Conservation (phyloP, 1,140 invertebrate species). For the Eriosoma lanigerum region DNA sequence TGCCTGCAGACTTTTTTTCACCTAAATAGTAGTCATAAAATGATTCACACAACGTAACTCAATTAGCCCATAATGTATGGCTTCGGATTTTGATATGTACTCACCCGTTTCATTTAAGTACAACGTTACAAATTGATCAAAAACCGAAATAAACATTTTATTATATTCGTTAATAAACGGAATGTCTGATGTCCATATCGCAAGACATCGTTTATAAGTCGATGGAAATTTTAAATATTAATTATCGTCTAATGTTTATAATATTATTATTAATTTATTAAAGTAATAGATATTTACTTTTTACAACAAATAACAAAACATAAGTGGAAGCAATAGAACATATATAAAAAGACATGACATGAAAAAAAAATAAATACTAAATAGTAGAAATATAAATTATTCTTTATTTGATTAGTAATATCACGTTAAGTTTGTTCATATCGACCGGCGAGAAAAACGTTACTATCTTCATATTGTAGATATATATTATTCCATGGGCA, state of each 20-base stretch:
- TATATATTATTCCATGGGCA: too few species aligned
- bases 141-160: constrained; percentile 31
- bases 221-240: too few species aligned
- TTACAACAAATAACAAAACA: too few species aligned
- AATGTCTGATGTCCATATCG: neutral
- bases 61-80: too few species aligned
- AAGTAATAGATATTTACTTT: too few species aligned
- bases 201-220: neutral
- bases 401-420: constrained; percentile 5
- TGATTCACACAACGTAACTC: too few species aligned
- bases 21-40: neutral
- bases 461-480: neutral
- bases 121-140: neutral
- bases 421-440: neutral
- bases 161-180: neutral
- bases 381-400: too few species aligned
- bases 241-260: too few species aligned
- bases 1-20: constrained; percentile 40
- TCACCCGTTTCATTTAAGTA: constrained; percentile 47
- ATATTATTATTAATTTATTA: too few species aligned
- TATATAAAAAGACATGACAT: too few species aligned
- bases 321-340: too few species aligned
- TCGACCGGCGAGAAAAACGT: neutral
- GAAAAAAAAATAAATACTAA: too few species aligned
- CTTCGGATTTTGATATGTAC: neutral